Base-by-base conservation (phyloP, 2,888 invertebrate genomes). In the Eupithecia centaureata region DNA sequence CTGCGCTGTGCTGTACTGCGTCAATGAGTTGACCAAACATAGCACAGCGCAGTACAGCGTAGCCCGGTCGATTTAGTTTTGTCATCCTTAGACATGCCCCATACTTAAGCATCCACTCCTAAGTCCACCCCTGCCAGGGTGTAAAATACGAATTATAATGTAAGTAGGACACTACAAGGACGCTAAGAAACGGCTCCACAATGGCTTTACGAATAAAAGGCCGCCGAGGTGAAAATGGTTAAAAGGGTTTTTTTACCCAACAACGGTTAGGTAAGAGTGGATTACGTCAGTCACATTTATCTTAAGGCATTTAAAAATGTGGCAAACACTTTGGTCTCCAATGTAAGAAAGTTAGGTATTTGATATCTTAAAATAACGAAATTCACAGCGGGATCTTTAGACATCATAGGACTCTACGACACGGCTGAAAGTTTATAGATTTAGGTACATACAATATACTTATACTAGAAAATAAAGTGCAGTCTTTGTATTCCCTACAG, bases 101-200 rank as follows among this genome's bases (percentile, higher is more conserved):
- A 32, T 12, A 35, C 32, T 12, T 30, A 25, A 27, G 30, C 15
- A 18, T n/a, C 8, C 10, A 2, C 27, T 32, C 35, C 35, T 57
- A 13, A 64, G 13, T 61, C 51, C 64, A 30, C 0, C 64, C 56
- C 63, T 68, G 63, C 4, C 15, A 47, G 33, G 65, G 42, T 65
- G 65, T 65, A 65, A 69, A 69, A 69, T 65, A 54, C 62, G 68
- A 68, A 65, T 68, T 57, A 62, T 69, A 69, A 69, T 63, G 69
- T 62, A 65, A 65, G 60, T 69, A 59, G 69, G 60, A 62, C 59
- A 59, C 59, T 67, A 60, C 54, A 63, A 58, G 59, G 54, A 56
- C 25, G 58, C 25, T 57, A 32, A 63, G 63, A 60, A 60, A 65
- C 54, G 28, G 42, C 32, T 42, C 35, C n/a, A 56, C 63, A 33